These are phyloP conservation scores for Pteropus alecto DNA, from an alignment of 2,113 vertebrate genomes.

Conservation along the genomic window DNA sequence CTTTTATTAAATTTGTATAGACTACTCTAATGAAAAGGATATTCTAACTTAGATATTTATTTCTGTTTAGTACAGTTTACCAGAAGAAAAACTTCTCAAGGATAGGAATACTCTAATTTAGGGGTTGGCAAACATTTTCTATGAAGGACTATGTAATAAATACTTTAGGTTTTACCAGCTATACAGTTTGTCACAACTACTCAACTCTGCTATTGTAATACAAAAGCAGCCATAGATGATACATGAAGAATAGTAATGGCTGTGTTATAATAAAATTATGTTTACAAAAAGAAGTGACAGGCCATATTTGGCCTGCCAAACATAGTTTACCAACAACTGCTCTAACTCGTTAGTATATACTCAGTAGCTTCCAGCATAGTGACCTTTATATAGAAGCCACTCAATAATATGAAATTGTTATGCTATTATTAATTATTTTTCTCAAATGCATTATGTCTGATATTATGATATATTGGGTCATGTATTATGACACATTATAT, in stretches of 20 bases:
- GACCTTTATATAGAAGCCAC: not conserved
- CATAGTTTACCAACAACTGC: not conserved
- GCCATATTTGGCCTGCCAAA: not conserved
- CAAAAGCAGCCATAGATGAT: not conserved
- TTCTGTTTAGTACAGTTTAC: not conserved
- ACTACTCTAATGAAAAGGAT: not conserved
- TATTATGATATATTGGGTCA: not conserved
- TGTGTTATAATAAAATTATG: not conserved
- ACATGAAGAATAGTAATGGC: not conserved
- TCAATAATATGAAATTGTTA: not conserved
- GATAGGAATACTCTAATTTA: not conserved
- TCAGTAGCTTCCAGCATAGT: not conserved
- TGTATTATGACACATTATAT: not conserved
- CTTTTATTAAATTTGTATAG: not conserved
- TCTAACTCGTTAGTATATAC: not conserved
- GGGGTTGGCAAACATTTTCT: not conserved
- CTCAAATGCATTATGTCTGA: not conserved
- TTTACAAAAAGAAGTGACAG: not conserved
- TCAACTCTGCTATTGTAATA: not conserved
- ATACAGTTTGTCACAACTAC: not conserved
- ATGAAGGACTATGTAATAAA: not conserved
- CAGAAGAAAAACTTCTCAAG: not conserved
- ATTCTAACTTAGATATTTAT: slow-evolving; percentile 5
- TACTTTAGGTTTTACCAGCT: not conserved
- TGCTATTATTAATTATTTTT: not conserved